Evolutionary conservation across 1,140 invertebrate species (phyloP).

Genomic region (Drosophila subobscura): DNA sequence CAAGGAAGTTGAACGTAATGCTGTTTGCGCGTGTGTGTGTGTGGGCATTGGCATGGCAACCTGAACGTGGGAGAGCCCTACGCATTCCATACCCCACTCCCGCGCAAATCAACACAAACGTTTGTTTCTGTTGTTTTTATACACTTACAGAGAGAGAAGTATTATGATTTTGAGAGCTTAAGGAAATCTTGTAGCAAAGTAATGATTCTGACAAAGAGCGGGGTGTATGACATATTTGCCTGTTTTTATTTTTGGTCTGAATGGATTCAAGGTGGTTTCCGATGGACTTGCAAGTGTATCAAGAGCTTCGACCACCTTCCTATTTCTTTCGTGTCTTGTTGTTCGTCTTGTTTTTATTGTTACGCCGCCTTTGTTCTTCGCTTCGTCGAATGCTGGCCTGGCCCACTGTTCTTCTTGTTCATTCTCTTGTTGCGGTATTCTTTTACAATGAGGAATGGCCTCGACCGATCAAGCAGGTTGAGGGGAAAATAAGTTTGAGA

Average conservation of each 20-base stretch:
- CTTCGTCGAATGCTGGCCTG: background rate
- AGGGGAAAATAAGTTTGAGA: background rate
- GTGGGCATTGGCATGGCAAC: slow-evolving; percentile 46
- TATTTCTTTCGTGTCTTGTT: slow-evolving; percentile 26
- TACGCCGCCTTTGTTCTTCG: slow-evolving; percentile 46
- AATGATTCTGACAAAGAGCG: too few species aligned
- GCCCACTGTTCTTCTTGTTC: slow-evolving; percentile 1
- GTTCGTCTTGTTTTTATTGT: slow-evolving; percentile 40
- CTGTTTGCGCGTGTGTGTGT: slow-evolving; percentile 7
- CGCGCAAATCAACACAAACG: slow-evolving; percentile 31
- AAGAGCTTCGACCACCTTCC: too few species aligned
- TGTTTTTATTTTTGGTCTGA: background rate
- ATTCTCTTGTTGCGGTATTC: slow-evolving; percentile 24
- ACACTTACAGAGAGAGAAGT: too few species aligned
- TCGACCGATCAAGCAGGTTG: slow-evolving; percentile 64
- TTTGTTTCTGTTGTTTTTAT: slow-evolving; percentile 40
- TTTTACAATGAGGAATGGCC: slow-evolving; percentile 55
- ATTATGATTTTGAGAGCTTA: too few species aligned
- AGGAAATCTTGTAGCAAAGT: too few species aligned
- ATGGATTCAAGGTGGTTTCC: too few species aligned
- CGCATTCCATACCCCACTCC: slow-evolving; percentile 7
- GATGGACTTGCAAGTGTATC: too few species aligned
- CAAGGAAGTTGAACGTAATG: slow-evolving; percentile 66
- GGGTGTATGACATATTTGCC: background rate
- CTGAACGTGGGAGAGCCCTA: slow-evolving; percentile 77